Evolutionary conservation across 2,113 vertebrate species (phyloP).

Genomic region (Plecturocebus donacophilus): DNA sequence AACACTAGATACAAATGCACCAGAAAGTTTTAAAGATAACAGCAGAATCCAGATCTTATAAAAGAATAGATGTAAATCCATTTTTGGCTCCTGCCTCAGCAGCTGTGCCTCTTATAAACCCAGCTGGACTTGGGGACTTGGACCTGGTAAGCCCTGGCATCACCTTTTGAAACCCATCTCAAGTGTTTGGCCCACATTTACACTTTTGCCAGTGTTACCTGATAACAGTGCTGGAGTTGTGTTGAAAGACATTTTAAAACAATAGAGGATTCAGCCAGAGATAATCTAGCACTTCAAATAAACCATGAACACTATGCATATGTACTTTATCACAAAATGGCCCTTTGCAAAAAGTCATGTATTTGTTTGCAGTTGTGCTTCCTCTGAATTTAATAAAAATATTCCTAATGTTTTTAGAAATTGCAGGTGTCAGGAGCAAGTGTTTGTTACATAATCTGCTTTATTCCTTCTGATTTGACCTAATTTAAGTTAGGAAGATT

Average conservation of each 20-base stretch:
- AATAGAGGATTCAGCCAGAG: not conserved
- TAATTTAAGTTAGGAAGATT: slow-evolving; percentile 57
- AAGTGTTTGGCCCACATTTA: not conserved
- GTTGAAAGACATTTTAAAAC: not conserved
- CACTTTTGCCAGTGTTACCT: not conserved
- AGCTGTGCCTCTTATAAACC: not conserved
- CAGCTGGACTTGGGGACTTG: not conserved
- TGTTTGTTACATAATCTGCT: slow-evolving; percentile 42
- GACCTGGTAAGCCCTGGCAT: not conserved
- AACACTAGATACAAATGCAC: not conserved
- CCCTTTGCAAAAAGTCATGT: not conserved
- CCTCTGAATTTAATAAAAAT: not conserved
- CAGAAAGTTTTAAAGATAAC: not conserved
- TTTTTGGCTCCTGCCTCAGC: not conserved
- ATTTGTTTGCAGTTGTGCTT: not conserved
- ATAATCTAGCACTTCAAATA: not conserved
- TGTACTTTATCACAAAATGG: not conserved
- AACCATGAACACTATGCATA: not conserved
- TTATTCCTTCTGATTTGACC: slow-evolving; percentile 50
- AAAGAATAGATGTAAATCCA: not conserved
- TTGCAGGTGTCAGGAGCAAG: not conserved
- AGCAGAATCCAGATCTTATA: not conserved
- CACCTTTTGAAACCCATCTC: not conserved
- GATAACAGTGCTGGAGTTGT: not conserved
- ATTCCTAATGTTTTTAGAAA: not conserved